Base-by-base conservation (phyloP, 2,113 vertebrate species). In the Arenaria interpres region DNA sequence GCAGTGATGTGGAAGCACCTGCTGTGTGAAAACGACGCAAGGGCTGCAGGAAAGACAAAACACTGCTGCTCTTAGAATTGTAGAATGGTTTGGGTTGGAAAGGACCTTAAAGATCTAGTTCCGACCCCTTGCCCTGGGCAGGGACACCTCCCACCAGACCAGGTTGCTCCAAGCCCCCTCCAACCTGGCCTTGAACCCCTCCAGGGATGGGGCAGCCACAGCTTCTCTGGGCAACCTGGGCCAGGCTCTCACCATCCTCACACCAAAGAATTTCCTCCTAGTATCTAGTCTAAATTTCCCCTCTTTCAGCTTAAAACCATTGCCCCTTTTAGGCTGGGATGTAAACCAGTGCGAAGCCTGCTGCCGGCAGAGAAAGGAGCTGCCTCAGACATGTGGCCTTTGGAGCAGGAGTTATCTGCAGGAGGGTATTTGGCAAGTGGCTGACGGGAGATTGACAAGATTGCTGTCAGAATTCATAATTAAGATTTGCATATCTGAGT, bases 301-400 rank as follows among this genome's bases (percentile, higher is more conserved):
- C 27, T 54, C 28, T 54, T 54, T 54, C 53, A 54, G 8, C 28
- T 54, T 30, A 54, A 54, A 30, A 17, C 16, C 27, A 6, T 14
- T 53, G 14, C 50, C 25, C 14, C 50, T 53, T 14, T 10, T 28
- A 39, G 18, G 57, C 59, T 46, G 48, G 37, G 76, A 23, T 18
- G 1, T 4, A 39, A 64, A 6, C 33, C 3, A 1, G 1, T 2
- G 4, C 10, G 8, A 3, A 32, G 39, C 18, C 51, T n/a, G 50
- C 33, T 60, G 75, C 32, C 43, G 32, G 41, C 56, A 18, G 51
- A 19, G 41, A 5, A 30, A 13, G 71, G 32, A 67, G 71, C 79
- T 79, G 75, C 39, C 19, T 30, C 15, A 4, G 24, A 5, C 0
- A 0, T 0, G 3, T 4, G 4, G 24, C 43, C 64, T 35, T 30